phyloP scores from a whole-genome alignment of 2,113 vertebrate species.

The Arvicanthis niloticus region DNA sequence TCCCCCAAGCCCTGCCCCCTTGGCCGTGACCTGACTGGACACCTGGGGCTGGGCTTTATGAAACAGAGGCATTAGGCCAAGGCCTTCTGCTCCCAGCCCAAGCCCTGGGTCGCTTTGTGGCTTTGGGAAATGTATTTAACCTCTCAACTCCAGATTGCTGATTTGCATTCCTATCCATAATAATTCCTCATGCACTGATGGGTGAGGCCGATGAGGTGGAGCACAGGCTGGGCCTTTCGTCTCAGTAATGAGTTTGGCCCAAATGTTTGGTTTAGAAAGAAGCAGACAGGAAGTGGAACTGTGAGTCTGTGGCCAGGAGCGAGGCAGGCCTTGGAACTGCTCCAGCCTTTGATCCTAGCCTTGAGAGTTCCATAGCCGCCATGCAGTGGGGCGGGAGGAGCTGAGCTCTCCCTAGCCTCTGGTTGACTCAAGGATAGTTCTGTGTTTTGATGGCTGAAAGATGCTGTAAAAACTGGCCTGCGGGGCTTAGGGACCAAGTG shows the following conservation, averaged over 20 bases:
- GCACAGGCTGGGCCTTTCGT: not conserved
- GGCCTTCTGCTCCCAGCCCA: not conserved
- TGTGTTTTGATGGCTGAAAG: not conserved
- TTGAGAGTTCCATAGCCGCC: not conserved
- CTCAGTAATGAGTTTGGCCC: rapidly evolving
- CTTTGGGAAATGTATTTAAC: not conserved
- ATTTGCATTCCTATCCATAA: not conserved
- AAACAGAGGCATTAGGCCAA: not conserved
- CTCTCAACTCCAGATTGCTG: not conserved
- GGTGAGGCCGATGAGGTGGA: rapidly evolving
- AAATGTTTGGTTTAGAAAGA: not conserved
- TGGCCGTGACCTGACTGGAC: not conserved
- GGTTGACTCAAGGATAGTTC: not conserved
- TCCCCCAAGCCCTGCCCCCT: not conserved
- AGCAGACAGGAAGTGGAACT: not conserved
- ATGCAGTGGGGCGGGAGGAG: rapidly evolving
- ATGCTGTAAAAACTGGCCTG: not conserved
- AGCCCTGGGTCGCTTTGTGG: not conserved
- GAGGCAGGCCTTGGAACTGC: not conserved
- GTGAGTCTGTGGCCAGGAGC: not conserved
- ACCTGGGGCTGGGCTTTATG: not conserved
- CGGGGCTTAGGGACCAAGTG: not conserved
- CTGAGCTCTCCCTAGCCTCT: not conserved
- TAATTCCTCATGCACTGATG: rapidly evolving
- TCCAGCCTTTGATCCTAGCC: not conserved